These are phyloP conservation scores for Mythimna loreyi DNA, from an alignment of 2,888 invertebrate species.

Conservation along the genomic window DNA sequence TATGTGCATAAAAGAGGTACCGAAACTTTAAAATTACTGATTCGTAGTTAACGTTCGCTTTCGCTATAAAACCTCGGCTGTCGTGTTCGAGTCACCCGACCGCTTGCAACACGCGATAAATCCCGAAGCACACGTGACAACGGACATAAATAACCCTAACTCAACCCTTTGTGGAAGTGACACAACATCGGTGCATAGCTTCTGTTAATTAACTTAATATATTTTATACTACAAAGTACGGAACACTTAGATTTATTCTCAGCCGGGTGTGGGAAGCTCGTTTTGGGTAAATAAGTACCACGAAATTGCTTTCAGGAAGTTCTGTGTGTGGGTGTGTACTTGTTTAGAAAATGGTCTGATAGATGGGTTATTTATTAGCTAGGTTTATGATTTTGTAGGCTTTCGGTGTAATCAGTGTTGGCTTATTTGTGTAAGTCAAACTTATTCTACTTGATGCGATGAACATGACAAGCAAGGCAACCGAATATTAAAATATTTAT, in stretches of 20 bases:
- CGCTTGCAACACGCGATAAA: constrained; percentile 73
- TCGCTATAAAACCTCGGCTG: constrained; percentile 60
- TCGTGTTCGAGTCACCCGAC: constrained; percentile 61
- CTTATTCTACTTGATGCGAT: constrained; percentile 1
- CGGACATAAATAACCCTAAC: constrained; percentile 76
- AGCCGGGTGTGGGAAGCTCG: constrained; percentile 40
- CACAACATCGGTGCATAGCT: constrained; percentile 65
- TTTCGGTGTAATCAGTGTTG: constrained; percentile 11
- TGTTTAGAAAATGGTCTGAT: constrained; percentile 30
- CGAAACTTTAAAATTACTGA: constrained; percentile 55
- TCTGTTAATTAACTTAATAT: constrained; percentile 64
- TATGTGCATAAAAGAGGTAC: too few species aligned
- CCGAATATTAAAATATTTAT: neutral
- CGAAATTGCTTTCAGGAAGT: constrained; percentile 55
- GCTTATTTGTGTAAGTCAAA: neutral
- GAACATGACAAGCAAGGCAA: neutral
- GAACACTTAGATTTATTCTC: constrained; percentile 52
- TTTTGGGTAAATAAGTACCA: constrained; percentile 54
- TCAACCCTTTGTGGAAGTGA: constrained; percentile 62
- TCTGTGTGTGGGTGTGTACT: constrained; percentile 43
- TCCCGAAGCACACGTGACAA: constrained; percentile 78
- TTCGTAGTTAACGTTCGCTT: constrained; percentile 37
- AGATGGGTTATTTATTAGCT: constrained; percentile 26
- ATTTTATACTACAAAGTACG: constrained; percentile 55
- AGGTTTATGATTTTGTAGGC: constrained; percentile 32